These are phyloP conservation scores for Upupa epops DNA, from an alignment of 2,113 vertebrate genomes.

Conservation along the genomic window DNA sequence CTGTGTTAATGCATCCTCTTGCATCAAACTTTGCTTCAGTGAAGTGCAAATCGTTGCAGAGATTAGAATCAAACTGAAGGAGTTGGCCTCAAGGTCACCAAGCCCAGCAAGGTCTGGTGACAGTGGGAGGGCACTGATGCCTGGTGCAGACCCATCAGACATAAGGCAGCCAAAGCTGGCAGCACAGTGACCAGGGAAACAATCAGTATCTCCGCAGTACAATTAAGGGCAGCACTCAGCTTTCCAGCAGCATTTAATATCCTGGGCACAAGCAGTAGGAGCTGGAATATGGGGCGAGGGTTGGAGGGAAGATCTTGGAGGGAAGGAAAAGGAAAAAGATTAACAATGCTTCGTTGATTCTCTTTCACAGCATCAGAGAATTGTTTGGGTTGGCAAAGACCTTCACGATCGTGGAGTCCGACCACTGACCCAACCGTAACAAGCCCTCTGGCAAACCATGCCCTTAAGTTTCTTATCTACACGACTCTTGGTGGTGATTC, in stretches of 20 bases:
- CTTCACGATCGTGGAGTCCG: too few species aligned
- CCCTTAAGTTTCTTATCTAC: too few species aligned
- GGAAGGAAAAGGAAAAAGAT: neutral
- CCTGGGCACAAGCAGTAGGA: neutral
- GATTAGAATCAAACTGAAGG: slow-evolving; percentile 36
- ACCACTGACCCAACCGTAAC: too few species aligned
- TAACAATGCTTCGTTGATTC: neutral
- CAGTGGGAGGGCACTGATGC: neutral
- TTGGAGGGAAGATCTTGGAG: neutral
- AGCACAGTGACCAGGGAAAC: neutral
- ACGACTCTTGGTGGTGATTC: too few species aligned
- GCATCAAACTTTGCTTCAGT: slow-evolving; percentile 12
- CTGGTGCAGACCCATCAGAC: neutral
- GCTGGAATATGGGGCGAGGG: neutral
- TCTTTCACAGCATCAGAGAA: neutral
- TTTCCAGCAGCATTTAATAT: neutral
- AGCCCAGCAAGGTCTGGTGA: neutral
- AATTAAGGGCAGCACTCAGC: neutral
- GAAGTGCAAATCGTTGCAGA: slow-evolving; percentile 20
- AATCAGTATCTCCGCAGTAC: neutral
- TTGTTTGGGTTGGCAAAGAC: too few species aligned
- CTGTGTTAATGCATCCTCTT: slow-evolving; percentile 38
- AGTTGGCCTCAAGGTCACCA: slow-evolving; percentile 24
- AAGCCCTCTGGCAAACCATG: too few species aligned
- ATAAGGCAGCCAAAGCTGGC: neutral